phyloP scores from a whole-genome alignment of 2,797 vertebrate genomes.

The Catharus ustulatus region DNA sequence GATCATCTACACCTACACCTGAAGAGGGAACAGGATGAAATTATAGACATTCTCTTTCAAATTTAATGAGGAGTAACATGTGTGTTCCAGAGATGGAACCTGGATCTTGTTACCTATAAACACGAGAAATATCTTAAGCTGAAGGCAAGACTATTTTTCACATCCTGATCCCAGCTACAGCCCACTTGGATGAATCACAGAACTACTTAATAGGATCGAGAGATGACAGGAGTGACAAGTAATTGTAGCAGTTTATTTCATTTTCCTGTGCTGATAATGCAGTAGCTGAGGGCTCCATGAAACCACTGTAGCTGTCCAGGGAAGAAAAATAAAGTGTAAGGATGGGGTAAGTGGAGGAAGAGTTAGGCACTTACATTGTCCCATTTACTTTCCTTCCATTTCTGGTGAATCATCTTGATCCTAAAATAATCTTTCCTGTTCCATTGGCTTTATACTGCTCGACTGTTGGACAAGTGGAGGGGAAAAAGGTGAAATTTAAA shows the following conservation, averaged over 20 bases:
- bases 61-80: slow-evolving; percentile 55
- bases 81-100: neutral
- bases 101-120: neutral
- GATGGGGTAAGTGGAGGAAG: neutral
- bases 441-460: neutral
- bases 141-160: neutral
- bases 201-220: neutral
- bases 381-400: neutral
- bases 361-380: neutral
- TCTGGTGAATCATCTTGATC: neutral
- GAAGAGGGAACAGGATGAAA: slow-evolving; percentile 39
- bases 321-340: neutral
- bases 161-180: neutral
- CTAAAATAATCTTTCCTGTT: neutral
- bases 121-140: neutral
- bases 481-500: neutral
- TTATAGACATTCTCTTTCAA: slow-evolving; percentile 47
- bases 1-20: slow-evolving; percentile 12
- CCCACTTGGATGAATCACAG: slow-evolving; percentile 1
- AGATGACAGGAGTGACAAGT: slow-evolving; percentile 9
- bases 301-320: neutral
- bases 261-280: neutral
- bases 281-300: neutral
- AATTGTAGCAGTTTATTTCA: neutral
- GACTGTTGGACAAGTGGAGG: neutral